Base-by-base conservation (phyloP, 2,113 vertebrate species). In the Hylia prasina region DNA sequence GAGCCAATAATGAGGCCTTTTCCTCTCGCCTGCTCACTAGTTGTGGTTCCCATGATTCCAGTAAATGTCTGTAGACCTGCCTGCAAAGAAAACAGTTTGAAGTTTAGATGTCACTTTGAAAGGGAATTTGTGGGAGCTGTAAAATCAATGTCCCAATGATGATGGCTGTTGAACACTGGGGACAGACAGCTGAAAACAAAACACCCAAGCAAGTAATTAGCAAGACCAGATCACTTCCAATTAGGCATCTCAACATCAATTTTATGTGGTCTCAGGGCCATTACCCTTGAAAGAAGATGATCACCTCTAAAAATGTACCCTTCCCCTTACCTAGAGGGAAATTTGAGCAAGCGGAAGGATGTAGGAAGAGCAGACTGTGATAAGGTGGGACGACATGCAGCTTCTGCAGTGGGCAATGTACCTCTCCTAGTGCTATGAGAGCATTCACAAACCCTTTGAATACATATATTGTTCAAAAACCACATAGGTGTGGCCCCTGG, bases 11-110 rank as follows among this genome's bases (percentile, higher is more conserved):
- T 81, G 50, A 37, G 76, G 64, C 56, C 71, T 90, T 91, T 87
- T 87, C n/a, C 86, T 91, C 63, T 76, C 2, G 2, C 73, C 64
- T 63, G 87, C 87, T 87, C 68, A 63, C 64, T 87, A 15, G 33
- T 9, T 93, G 54, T 28, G 31, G 65, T 96, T 97, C 95, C 77
- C 89, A 69, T 89, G 90, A 50, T 81, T 73, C 61, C 65, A 64
- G 45, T 35, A 77, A 81, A 89, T 80, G 61, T 64, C 86, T 88
- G 50, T 15, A 94, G 91, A 91, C 69, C 75, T 83, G 78, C 50
- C 40, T 76, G 73, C 66, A 84, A 94, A 86, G 82, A 78, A 95
- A 93, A 66, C n/a, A 64, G 61, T 56, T 78, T 47, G 80, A 78
- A 58, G 30, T 40, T 79, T 15, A 77, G 87, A 24, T 58, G 44